A percentile compares a stretch with the other conserved stretches of the same genome.
Evolutionary conservation across 1,140 invertebrate genomes (phyloP).

Genomic region (Polypedilum vanderplanki): DNA sequence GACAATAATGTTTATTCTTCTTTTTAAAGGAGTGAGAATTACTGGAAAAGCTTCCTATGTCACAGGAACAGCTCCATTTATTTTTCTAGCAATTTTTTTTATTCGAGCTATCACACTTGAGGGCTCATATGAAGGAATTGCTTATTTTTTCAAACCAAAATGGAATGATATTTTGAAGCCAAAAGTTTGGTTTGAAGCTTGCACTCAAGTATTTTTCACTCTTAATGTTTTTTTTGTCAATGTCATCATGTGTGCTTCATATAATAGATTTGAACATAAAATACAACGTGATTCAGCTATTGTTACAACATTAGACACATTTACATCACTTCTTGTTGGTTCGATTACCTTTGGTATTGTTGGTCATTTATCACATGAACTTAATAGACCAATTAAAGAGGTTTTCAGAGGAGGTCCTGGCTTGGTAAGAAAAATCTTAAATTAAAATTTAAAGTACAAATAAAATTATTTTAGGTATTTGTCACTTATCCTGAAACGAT

Average conservation of each 20-base stretch:
- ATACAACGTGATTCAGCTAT: slow-evolving; percentile 68
- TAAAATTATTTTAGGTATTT: slow-evolving; percentile 56
- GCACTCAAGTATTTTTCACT: slow-evolving; percentile 80
- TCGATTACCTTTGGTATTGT: slow-evolving; percentile 82
- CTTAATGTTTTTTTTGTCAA: slow-evolving; percentile 73
- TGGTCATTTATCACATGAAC: slow-evolving; percentile 62
- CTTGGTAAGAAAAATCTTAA: neutral
- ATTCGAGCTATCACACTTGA: slow-evolving; percentile 62
- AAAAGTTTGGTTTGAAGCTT: slow-evolving; percentile 75
- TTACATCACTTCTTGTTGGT: slow-evolving; percentile 79
- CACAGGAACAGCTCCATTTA: slow-evolving; percentile 66
- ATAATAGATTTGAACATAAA: slow-evolving; percentile 72
- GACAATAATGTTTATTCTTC: slow-evolving; percentile 57
- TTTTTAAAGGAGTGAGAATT: slow-evolving; percentile 55
- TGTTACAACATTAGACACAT: slow-evolving; percentile 65
- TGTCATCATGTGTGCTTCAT: slow-evolving; percentile 74
- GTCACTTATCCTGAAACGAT: slow-evolving; percentile 86
- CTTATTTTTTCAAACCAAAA: slow-evolving; percentile 66
- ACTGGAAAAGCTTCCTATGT: slow-evolving; percentile 62
- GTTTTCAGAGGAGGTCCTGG: neutral
- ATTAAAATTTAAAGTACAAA: slow-evolving; percentile 41
- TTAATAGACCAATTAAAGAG: slow-evolving; percentile 45
- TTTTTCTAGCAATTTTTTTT: slow-evolving; percentile 60
- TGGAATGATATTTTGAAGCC: slow-evolving; percentile 61
- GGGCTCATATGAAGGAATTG: slow-evolving; percentile 66